phyloP scores from a whole-genome alignment of 30 jellyfish, hydroid and myxozoan species.

The Rhopilema esculentum region DNA sequence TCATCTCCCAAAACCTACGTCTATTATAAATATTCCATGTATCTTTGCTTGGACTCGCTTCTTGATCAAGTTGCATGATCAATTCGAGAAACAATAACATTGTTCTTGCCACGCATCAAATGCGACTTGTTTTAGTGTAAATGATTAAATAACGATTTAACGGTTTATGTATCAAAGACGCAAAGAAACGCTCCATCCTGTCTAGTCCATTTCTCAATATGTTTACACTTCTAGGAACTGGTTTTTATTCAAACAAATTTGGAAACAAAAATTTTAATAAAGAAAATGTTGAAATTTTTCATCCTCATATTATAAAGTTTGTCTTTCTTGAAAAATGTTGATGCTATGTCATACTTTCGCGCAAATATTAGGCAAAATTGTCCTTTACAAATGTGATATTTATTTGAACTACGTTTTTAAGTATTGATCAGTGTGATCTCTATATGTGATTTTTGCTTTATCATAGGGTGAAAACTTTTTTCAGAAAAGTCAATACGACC shows the following conservation, averaged over 20 bases:
- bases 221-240: not conserved
- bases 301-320: not conserved
- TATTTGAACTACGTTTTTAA: not conserved
- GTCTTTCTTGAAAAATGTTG: not conserved
- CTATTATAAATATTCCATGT: too few relatives aligned
- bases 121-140: too few relatives aligned
- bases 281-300: not conserved
- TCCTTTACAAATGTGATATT: not conserved
- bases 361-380: not conserved
- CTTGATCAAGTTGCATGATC: too few relatives aligned
- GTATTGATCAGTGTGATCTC: not conserved
- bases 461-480: slow-evolving; percentile 83
- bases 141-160: too few relatives aligned
- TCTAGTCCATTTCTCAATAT: not conserved
- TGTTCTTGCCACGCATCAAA: too few relatives aligned
- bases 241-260: not conserved
- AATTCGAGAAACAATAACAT: too few relatives aligned
- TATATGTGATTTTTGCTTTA: not conserved
- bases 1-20: too few relatives aligned
- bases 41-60: too few relatives aligned
- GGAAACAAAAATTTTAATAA: not conserved
- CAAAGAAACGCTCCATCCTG: not conserved
- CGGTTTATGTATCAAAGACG: too few relatives aligned
- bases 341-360: not conserved
- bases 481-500: slow-evolving; percentile 81